These are phyloP conservation scores for Ichneumoninae sp. DNA, from an alignment of 2,888 invertebrate genomes.

Conservation along the genomic window DNA sequence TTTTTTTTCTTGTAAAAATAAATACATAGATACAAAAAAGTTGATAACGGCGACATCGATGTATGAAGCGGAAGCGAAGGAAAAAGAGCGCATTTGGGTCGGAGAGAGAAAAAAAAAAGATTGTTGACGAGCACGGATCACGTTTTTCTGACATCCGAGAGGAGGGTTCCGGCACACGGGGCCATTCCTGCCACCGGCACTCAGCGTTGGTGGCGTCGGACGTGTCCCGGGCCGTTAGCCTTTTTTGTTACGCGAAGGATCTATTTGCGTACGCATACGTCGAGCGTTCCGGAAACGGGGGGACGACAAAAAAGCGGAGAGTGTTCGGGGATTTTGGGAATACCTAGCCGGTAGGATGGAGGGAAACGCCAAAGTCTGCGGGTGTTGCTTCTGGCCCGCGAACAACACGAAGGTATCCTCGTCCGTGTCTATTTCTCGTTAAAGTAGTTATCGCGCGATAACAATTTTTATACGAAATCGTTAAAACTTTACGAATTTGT, in stretches of 20 bases:
- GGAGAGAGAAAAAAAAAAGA: not conserved
- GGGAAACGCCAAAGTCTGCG: not conserved
- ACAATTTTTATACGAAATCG: no score
- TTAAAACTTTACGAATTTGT: no score
- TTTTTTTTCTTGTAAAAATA: not conserved
- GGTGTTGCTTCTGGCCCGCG: not conserved
- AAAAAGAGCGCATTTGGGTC: not conserved
- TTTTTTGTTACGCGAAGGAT: slow-evolving; percentile 45
- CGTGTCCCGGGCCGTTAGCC: slow-evolving; percentile 5
- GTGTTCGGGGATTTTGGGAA: slow-evolving; percentile 67
- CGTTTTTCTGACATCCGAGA: slow-evolving; percentile 39
- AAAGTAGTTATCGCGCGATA: no score
- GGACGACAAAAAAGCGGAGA: slow-evolving; percentile 49
- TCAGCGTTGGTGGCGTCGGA: slow-evolving; percentile 22
- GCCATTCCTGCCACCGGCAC: slow-evolving; percentile 22
- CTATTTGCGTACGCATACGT: slow-evolving; percentile 46
- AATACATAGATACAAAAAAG: not conserved
- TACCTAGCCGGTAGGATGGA: slow-evolving; percentile 44
- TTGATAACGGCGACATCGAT: not conserved
- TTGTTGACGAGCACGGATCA: slow-evolving; percentile 7
- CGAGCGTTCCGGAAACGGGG: slow-evolving; percentile 2
- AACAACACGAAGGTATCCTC: not conserved
- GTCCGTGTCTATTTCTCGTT: not conserved
- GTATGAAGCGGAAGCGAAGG: not conserved
- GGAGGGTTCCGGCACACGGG: not conserved